A percentile compares a stretch with the other conserved stretches of the same genome.
phyloP scores from a whole-genome alignment of 1,140 invertebrate species.

The Eupristina koningsbergeri region DNA sequence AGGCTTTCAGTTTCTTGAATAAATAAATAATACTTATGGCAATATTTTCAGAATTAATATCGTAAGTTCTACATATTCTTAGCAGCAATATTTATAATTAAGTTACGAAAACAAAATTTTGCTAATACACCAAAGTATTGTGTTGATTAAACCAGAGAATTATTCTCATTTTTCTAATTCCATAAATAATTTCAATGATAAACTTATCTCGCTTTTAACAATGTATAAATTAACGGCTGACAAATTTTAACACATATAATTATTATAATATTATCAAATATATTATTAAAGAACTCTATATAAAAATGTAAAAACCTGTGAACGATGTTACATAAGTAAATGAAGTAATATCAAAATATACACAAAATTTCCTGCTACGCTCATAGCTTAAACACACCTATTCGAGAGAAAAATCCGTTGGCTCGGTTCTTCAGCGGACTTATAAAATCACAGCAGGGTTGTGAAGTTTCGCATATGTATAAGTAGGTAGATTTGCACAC shows the following conservation, averaged over 20 bases:
- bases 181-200: not conserved
- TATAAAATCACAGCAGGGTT: not conserved
- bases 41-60: not conserved
- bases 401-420: not conserved
- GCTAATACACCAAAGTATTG: not conserved
- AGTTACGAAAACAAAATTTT: not conserved
- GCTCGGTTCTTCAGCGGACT: not conserved
- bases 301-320: not conserved
- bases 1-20: not conserved
- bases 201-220: not conserved
- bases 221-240: not conserved
- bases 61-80: conserved; percentile 3
- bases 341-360: not conserved
- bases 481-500: not conserved
- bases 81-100: not conserved
- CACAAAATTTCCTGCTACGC: not conserved
- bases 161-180: not conserved
- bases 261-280: too few relatives aligned
- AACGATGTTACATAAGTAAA: conserved; percentile 19
- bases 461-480: not conserved
- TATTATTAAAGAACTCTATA: not conserved
- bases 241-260: not conserved
- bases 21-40: conserved; percentile 29
- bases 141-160: not conserved
- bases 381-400: not conserved